A percentile compares a stretch with the other conserved stretches of the same genome.
These are phyloP conservation scores for Arvicanthis niloticus DNA, from an alignment of 2,113 vertebrate species.

Conservation along the genomic window DNA sequence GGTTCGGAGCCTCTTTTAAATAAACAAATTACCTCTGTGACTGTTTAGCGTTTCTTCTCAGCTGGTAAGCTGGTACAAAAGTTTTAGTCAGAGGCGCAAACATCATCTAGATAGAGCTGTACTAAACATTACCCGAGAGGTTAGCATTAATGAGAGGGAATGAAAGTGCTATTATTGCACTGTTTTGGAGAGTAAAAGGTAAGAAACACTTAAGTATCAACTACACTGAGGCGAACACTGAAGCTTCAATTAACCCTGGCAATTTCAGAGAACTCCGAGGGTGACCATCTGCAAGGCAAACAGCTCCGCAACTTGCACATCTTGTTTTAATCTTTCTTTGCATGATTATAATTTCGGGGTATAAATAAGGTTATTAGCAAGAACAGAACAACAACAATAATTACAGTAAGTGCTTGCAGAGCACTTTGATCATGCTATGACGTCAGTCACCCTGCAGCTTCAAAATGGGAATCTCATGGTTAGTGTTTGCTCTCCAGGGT, in stretches of 20 bases:
- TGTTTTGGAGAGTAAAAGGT: conserved; percentile 72
- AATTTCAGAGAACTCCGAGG: conserved; percentile 67
- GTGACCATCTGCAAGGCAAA: conserved; percentile 75
- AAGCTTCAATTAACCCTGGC: conserved; percentile 76
- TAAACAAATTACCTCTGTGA: conserved; percentile 67
- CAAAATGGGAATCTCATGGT: conserved; percentile 64
- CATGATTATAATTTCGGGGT: conserved; percentile 81
- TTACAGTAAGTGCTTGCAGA: conserved; percentile 81
- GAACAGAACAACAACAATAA: conserved; percentile 79
- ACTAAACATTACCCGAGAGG: conserved; percentile 69
- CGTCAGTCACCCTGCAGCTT: conserved; percentile 55
- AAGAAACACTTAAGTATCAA: conserved; percentile 73
- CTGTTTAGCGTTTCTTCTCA: conserved; percentile 64
- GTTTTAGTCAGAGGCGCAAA: conserved; percentile 68
- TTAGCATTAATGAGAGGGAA: conserved; percentile 74
- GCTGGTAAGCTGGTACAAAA: conserved; percentile 61
- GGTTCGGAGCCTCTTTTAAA: conserved; percentile 65
- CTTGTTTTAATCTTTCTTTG: conserved; percentile 81
- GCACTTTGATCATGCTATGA: conserved; percentile 67
- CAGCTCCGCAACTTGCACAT: conserved; percentile 63
- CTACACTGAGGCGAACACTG: conserved; percentile 32
- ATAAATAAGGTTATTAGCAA: conserved; percentile 81
- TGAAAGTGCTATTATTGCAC: conserved; percentile 69
- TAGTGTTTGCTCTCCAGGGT: conserved; percentile 12
- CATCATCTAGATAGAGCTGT: conserved; percentile 60